Evolutionary conservation across 2,888 invertebrate species (phyloP).

Genomic region (Microdon myrmicae): DNA sequence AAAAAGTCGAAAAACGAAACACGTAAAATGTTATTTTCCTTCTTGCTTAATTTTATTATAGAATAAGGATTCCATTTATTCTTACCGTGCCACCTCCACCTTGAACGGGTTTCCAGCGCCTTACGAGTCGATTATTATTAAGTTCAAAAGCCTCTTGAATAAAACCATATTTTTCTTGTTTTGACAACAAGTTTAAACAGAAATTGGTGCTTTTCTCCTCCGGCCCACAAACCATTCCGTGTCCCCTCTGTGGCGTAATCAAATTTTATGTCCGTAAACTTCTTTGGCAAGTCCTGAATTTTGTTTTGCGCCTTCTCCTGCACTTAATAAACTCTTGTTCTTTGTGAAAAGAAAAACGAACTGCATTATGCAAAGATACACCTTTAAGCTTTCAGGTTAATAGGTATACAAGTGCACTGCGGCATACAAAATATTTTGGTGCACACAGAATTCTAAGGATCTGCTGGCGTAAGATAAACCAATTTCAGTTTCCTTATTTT

Average conservation of each 20-base stretch:
- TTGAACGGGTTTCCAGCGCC: neutral
- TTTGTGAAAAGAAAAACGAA: slow-evolving; percentile 28
- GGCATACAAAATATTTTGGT: too few species aligned
- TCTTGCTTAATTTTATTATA: too few species aligned
- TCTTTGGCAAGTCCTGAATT: slow-evolving; percentile 4
- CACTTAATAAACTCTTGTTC: slow-evolving; percentile 20
- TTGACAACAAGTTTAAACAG: slow-evolving; percentile 20
- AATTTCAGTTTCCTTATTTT: slow-evolving; percentile 13
- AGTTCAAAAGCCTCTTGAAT: slow-evolving; percentile 4
- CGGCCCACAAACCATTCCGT: neutral
- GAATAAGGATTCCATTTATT: too few species aligned
- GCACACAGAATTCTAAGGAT: neutral
- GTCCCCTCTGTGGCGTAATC: neutral
- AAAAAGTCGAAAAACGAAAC: too few species aligned
- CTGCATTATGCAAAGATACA: slow-evolving; percentile 17
- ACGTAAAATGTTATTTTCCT: too few species aligned
- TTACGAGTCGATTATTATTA: slow-evolving; percentile 7
- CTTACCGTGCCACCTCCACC: too few species aligned
- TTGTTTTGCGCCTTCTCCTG: slow-evolving; percentile 4
- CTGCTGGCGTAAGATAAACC: slow-evolving; percentile 9
- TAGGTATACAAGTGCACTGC: slow-evolving; percentile 20
- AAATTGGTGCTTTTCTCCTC: slow-evolving; percentile 1
- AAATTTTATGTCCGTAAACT: too few species aligned
- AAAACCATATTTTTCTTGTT: slow-evolving; percentile 7
- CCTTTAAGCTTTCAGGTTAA: slow-evolving; percentile 39